Percentiles rank a stretch among this genome's conserved stretches.
Conservation (phyloP, 2,888 invertebrate species). For the Polymixis lichenea region DNA sequence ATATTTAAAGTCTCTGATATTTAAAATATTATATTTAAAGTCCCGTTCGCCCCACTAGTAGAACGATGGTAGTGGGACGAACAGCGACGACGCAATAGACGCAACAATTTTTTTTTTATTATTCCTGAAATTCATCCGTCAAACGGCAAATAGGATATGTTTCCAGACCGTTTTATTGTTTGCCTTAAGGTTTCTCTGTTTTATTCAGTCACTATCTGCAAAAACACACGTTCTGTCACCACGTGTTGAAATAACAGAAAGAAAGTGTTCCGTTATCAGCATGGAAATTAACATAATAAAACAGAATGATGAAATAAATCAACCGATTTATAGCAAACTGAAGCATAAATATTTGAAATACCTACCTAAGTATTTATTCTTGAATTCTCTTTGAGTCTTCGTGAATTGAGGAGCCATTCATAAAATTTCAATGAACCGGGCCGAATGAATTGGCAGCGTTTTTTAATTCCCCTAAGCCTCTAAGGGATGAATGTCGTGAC, state of each 20-base stretch:
- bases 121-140: not conserved
- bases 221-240: not conserved
- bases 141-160: not conserved
- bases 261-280: conserved; percentile 42
- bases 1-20: too few relatives aligned
- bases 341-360: conserved; percentile 12
- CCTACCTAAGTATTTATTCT: not conserved
- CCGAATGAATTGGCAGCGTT: conserved; percentile 17
- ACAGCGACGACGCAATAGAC: too few relatives aligned
- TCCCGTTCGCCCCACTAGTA: too few relatives aligned
- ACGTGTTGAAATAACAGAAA: conserved; percentile 14
- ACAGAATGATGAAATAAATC: conserved; percentile 34
- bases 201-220: not conserved
- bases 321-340: conserved; percentile 15
- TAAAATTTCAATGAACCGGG: conserved; percentile 16
- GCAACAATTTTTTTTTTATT: not conserved
- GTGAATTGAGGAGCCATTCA: conserved; percentile 13
- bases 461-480: not conserved
- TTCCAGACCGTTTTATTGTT: not conserved
- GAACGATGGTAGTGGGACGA: too few relatives aligned
- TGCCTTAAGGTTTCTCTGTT: not conserved
- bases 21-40: too few relatives aligned
- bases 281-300: conserved; percentile 35
- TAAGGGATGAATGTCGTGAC: conserved; percentile 15
- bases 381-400: not conserved